Evolutionary conservation across 2,888 invertebrate genomes (phyloP), one percentile per base, ranked within the genome.

Genomic region (Helobdella robusta): DNA sequence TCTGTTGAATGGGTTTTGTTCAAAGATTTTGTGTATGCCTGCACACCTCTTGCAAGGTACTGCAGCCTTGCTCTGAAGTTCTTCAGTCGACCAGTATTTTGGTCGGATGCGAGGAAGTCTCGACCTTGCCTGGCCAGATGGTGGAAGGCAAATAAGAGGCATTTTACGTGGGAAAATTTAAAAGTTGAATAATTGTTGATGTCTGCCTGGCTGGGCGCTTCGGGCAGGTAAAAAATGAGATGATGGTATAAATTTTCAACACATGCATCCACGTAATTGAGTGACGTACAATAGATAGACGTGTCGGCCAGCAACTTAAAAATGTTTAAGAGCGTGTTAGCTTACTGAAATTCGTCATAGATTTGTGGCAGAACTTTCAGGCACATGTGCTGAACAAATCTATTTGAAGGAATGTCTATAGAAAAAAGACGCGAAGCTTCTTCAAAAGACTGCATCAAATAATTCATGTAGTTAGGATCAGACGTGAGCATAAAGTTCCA

Each of bases 111-210:
- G 62, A 89, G 80, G 78, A 86, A 87, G 67, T 88, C 89, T 0
- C 89, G 56, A 30, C n/a, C 32, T 11, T 88, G 87, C 69, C 87
- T 84, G 64, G 88, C 90, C 56, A 95, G 77, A 64, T 88, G 87
- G 74, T 86, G 85, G 72, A 86, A 83, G 20, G 83, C 79, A 76
- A 84, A 93, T 73, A 95, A 83, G 40, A 93, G 83, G 82, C 91
- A 91, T 81, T 95, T 95, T 1, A 94, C 90, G 76, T 89, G 87
- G 44, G 93, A 90, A 76, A 94, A 94, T 77, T 93, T 87, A 59
- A 94, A 84, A 68, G 89, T 87, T n/a, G 91, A 91, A 69, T 86
- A 84, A 54, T 68, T 68, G 20, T 70, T 67, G 66, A 81, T 78
- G 71, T 83, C 84, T 71, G 86, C 86, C n/a, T n/a, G n/a, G n/a